Conservation (phyloP, 2,888 invertebrate species). For the Teleogryllus oceanicus region DNA sequence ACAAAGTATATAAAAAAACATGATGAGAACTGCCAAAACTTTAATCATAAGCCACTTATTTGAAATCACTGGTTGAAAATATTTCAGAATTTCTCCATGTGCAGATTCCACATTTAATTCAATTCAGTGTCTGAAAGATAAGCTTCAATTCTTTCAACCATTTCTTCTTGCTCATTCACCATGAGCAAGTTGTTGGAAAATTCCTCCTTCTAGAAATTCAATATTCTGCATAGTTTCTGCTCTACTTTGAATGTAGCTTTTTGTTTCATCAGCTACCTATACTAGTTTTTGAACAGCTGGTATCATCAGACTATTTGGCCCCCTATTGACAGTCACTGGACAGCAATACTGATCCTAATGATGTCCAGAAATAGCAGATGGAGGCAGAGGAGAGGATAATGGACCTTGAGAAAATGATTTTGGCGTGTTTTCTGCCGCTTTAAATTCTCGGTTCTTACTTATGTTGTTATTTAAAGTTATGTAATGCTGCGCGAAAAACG, state of each 20-base stretch:
- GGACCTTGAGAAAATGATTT: slow-evolving; percentile 83
- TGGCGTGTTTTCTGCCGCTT: slow-evolving; percentile 90
- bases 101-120: slow-evolving; percentile 93
- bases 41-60: slow-evolving; percentile 99
- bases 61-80: slow-evolving; percentile 94
- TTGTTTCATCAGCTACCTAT: slow-evolving; percentile 74
- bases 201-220: slow-evolving; percentile 95
- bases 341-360: slow-evolving; percentile 48
- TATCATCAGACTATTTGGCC: slow-evolving; percentile 43
- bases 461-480: too few relatives aligned
- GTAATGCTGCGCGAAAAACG: too few relatives aligned
- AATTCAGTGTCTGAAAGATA: slow-evolving; percentile 89
- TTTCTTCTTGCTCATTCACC: slow-evolving; percentile 98
- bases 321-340: slow-evolving; percentile 38
- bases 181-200: slow-evolving; percentile 94
- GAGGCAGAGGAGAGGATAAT: slow-evolving; percentile 58
- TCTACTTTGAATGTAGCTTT: slow-evolving; percentile 85
- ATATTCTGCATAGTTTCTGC: slow-evolving; percentile 99
- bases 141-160: slow-evolving; percentile 94
- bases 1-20: slow-evolving; percentile 98
- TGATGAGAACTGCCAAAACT: slow-evolving; percentile 95
- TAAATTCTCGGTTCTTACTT: slow-evolving; percentile 61
- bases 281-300: slow-evolving; percentile 64
- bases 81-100: slow-evolving; percentile 93
- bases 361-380: slow-evolving; percentile 47